Evolutionary conservation across 2,797 vertebrate species (phyloP).

Genomic region (Triplophysa yarkandensis): DNA sequence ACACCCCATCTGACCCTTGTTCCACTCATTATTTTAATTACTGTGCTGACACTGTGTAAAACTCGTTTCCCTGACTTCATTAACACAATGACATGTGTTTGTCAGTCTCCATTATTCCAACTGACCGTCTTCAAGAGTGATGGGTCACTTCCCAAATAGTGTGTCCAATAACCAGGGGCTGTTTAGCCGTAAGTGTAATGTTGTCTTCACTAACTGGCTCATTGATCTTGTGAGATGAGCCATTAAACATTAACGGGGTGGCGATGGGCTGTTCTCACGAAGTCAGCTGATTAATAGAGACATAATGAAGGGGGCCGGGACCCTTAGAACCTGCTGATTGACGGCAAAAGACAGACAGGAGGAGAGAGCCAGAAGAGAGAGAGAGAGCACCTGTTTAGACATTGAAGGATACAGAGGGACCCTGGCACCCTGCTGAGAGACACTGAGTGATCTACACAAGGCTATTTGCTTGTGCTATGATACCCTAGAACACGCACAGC

Average conservation of each 20-base stretch:
- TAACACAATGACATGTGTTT: conserved; percentile 62
- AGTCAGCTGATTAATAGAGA: conserved; percentile 64
- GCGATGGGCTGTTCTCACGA: conserved; percentile 58
- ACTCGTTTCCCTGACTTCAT: conserved; percentile 71
- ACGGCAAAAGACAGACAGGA: conserved; percentile 56
- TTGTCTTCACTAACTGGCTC: conserved; percentile 66
- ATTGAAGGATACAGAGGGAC: conserved; percentile 65
- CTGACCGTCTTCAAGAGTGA: conserved; percentile 59
- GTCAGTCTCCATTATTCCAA: conserved; percentile 58
- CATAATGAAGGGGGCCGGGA: conserved; percentile 56
- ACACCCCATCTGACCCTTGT: conserved; percentile 16
- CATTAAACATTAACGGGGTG: conserved; percentile 72
- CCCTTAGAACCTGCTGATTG: conserved; percentile 64
- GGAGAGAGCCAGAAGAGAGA: conserved; percentile 25
- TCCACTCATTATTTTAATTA: conserved; percentile 66
- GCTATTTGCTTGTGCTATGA: conserved; percentile 50
- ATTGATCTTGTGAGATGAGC: conserved; percentile 70
- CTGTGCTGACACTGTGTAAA: conserved; percentile 60
- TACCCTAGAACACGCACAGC: conserved; percentile 50
- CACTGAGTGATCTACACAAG: conserved; percentile 73
- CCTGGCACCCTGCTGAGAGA: conserved; percentile 69
- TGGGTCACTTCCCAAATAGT: conserved; percentile 61
- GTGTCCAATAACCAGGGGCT: conserved; percentile 42
- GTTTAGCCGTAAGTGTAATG: conserved; percentile 54
- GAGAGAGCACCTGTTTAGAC: conserved; percentile 66